Conservation (phyloP, 2,888 invertebrate species). For the Drosophila limbata region DNA sequence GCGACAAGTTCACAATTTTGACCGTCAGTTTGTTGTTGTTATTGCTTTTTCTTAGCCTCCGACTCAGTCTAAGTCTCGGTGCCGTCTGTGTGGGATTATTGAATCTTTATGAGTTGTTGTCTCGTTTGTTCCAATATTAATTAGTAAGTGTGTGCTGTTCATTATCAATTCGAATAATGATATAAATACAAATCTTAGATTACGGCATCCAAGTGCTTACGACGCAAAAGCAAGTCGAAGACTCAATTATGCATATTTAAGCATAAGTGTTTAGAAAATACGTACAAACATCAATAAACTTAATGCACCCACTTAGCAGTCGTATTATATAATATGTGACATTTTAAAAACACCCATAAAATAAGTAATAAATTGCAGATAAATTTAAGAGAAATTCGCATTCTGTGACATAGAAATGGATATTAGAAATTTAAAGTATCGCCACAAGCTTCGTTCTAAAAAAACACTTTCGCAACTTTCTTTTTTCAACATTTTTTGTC, state of each 20-base stretch:
- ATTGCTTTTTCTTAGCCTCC: background rate
- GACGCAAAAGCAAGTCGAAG: constrained; percentile 19
- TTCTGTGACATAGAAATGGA: background rate
- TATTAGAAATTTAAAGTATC: background rate
- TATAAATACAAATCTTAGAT: constrained; percentile 55
- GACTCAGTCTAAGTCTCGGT: background rate
- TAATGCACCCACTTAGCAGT: constrained; percentile 24
- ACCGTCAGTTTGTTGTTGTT: constrained; percentile 5
- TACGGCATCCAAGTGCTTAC: constrained; percentile 24
- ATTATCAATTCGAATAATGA: constrained; percentile 56
- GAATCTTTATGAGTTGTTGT: constrained; percentile 65
- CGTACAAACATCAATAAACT: background rate
- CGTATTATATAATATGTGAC: constrained; percentile 16
- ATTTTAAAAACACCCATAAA: constrained; percentile 41
- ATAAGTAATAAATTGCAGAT: constrained; percentile 36
- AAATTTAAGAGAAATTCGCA: constrained; percentile 24
- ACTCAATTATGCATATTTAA: constrained; percentile 51
- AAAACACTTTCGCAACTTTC: background rate
- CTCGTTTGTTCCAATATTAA: constrained; percentile 71
- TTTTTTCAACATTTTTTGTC: background rate
- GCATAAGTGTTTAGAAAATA: background rate
- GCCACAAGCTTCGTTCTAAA: background rate
- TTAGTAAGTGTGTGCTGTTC: constrained; percentile 62
- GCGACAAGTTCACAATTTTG: constrained; percentile 2
- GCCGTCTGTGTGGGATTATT: constrained; percentile 52